Base-by-base conservation (phyloP, 2,797 vertebrate genomes). In the Borostomias antarcticus region DNA sequence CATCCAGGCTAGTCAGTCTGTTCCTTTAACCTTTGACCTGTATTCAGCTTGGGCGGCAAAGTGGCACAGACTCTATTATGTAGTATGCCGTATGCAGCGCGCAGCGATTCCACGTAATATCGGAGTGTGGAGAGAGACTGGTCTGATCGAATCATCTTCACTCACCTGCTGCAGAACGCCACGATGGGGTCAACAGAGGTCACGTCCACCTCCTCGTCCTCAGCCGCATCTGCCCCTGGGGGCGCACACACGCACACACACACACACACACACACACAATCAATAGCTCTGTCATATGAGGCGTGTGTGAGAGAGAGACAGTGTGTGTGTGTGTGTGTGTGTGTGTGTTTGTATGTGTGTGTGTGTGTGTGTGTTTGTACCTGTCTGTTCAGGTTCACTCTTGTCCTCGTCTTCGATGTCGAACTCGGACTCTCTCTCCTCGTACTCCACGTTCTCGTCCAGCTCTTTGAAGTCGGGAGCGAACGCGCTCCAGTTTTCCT, bases 401-500 rank as follows among this genome's bases (percentile, higher is more conserved):
- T 98, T 99, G 75, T 99, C 97, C 88, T 98, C 97, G 10, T 99
- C 97, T 80, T 99, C 97, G 0, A 99, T 98, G 78, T 99, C 97
- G 13, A 98, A 99, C 77, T 99, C 97, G 0, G 97, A 98, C 68
- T 99, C 97, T 63, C 97, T 89, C 84, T 99, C 97, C 70, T 99
- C 97, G 0, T 99, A 99, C 63, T 99, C 97, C 25, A 99, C 97
- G 0, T 99, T 98, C 80, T 98, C 97, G 50, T 99, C 97, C 85
- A 99, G 80, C 79, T 99, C 97, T 85, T 99, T 99, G 74, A 99
- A 99, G 85, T 99, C 97, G 0, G 97, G 97, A 0, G 97, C 97
- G 52, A 98, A 99, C 1, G 97, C 97, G 35, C 97, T 98, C 97
- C 97, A 99, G 88, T 99, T 99, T 94, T 99, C 97, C 97, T 98